These are phyloP conservation scores for Dipodomys merriami DNA, from an alignment of 2,113 vertebrate genomes.

Conservation along the genomic window DNA sequence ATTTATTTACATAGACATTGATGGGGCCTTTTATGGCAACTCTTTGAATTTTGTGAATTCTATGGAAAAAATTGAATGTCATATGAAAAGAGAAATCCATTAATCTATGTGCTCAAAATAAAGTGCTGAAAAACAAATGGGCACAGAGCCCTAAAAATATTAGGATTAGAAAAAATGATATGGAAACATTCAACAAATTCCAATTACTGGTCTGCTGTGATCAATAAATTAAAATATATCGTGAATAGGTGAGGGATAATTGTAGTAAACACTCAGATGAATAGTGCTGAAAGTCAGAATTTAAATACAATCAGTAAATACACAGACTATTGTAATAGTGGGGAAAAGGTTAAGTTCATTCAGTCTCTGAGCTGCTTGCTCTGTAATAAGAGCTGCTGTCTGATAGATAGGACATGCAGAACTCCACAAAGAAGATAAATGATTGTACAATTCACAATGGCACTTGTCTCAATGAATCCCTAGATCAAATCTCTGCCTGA, in stretches of 20 bases:
- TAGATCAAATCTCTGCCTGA: constrained; percentile 39
- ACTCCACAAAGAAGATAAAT: constrained; percentile 29
- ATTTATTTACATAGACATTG: background rate
- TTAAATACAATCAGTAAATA: background rate
- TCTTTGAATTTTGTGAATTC: constrained; percentile 25
- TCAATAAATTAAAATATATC: background rate
- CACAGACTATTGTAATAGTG: constrained; percentile 6
- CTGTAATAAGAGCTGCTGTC: background rate
- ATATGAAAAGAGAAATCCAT: constrained; percentile 26
- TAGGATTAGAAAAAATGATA: background rate
- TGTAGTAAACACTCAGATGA: background rate
- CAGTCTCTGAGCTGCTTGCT: background rate
- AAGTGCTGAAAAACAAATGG: constrained; percentile 24
- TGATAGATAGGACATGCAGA: background rate
- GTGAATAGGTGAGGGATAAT: background rate
- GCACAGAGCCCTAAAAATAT: background rate
- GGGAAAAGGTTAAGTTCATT: background rate
- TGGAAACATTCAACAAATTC: background rate
- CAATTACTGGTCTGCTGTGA: background rate
- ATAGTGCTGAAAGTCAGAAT: background rate
- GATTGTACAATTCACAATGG: background rate
- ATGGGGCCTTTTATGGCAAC: background rate
- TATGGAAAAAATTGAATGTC: constrained; percentile 32
- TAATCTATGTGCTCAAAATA: constrained; percentile 40
- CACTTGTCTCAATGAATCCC: constrained; percentile 25